Base-by-base conservation (phyloP, 2,113 vertebrate genomes). In the Martes martes region DNA sequence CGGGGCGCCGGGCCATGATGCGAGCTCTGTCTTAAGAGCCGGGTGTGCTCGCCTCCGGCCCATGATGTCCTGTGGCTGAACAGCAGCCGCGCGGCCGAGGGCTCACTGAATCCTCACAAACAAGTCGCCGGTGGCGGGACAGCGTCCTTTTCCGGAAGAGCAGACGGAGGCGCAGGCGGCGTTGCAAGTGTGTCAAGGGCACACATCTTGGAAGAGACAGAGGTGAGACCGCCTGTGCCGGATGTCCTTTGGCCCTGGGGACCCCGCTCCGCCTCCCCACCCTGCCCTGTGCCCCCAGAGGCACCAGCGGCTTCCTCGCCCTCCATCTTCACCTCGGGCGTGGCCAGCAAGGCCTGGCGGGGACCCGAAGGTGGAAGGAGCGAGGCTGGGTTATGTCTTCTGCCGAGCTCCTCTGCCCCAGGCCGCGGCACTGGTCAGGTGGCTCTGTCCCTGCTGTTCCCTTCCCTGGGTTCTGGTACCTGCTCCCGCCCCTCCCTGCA, bases 181-280 rank as follows among this genome's bases (percentile, higher is more conserved):
- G 11, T n/a, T 7, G 39, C 19, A 26, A 63, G 85, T 28, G 3
- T 9, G 42, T 63, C 23, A 7, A 23, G 61, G 69, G 4, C 50
- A 19, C 26, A 19, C 4, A 2, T 10, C 74, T 61, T 42, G 61
- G 26, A 33, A 55, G 80, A 18, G 69, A 47, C 3, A 3, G 6
- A 69, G 42, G 19, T 2, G 33, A 67, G 82, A 26, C 36, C 15
- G 11, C 28, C 67, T 14, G 36, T 9, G 28, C 69, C 1, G 5
- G 15, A 0, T 21, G 45, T 45, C 67, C 21, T 55, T 9, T 2
- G 6, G 33, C 13, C 2, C 73, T 55, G 0, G 13, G 57, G n/a
- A 24, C 2, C 65, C 13, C 0, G 3, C 31, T 18, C 8, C 0
- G 2, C 31, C 31, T 21, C 42, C 39, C 31, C 0, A 1, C 33